Percentiles rank a stretch among this genome's conserved stretches.
Evolutionary conservation across 2,797 vertebrate genomes (phyloP).

Genomic region (Pterois miles): DNA sequence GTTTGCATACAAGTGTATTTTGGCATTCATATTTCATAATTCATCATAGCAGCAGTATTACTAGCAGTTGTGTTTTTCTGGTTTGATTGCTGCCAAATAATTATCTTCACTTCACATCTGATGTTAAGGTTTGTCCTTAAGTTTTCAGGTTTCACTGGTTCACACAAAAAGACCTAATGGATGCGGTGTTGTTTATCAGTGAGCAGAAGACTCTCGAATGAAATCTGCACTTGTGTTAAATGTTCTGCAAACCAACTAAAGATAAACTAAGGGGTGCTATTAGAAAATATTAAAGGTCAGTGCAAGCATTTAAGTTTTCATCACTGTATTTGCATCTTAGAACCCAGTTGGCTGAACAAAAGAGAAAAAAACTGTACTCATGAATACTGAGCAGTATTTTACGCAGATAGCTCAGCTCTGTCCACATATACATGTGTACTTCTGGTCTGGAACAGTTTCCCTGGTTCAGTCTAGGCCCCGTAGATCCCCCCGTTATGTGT

Average conservation of each 20-base stretch:
- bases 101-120: not conserved
- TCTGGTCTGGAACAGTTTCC: too few relatives aligned
- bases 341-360: too few relatives aligned
- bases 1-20: not conserved
- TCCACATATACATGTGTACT: too few relatives aligned
- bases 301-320: not conserved
- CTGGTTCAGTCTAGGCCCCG: too few relatives aligned
- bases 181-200: not conserved
- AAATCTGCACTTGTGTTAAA: not conserved
- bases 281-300: not conserved
- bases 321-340: too few relatives aligned
- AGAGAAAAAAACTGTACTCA: too few relatives aligned
- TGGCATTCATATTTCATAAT: not conserved
- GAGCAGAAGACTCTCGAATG: not conserved
- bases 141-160: not conserved
- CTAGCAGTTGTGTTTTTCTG: not conserved
- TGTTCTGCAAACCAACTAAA: not conserved
- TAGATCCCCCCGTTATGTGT: too few relatives aligned
- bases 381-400: too few relatives aligned
- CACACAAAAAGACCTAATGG: not conserved
- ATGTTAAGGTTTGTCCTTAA: not conserved
- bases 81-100: not conserved
- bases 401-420: too few relatives aligned
- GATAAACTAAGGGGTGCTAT: not conserved
- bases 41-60: not conserved